Conservation (phyloP, 1,140 invertebrate species). For the Cydia pomonella region DNA sequence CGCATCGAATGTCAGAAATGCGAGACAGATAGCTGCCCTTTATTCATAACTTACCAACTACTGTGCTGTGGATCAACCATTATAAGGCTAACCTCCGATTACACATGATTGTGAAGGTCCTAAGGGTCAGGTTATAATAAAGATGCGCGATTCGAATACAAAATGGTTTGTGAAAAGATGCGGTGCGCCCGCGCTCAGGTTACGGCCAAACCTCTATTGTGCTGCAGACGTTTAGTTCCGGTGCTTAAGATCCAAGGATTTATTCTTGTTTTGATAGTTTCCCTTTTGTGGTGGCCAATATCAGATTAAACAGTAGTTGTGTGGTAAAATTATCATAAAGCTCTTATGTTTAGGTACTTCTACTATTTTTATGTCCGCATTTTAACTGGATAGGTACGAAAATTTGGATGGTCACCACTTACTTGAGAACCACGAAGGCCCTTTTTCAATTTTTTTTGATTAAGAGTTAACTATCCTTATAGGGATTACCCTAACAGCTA, state of each 20-base stretch:
- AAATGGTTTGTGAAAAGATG: constrained; percentile 36
- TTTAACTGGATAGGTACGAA: too few relatives aligned
- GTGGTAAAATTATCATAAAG: constrained; percentile 1
- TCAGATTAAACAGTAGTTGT: constrained; percentile 8
- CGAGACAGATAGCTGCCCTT: constrained; percentile 7
- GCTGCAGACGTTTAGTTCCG: constrained; percentile 64
- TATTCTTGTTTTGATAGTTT: constrained; percentile 32
- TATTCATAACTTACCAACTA: background rate
- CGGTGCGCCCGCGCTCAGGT: constrained; percentile 53
- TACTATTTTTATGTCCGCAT: too few relatives aligned
- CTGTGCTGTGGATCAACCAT: background rate
- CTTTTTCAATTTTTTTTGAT: too few relatives aligned
- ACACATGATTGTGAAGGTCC: background rate
- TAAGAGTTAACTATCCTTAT: too few relatives aligned
- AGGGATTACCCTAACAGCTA: too few relatives aligned
- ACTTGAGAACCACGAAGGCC: too few relatives aligned
- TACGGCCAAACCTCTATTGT: constrained; percentile 70
- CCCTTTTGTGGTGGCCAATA: constrained; percentile 9
- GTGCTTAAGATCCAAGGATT: constrained; percentile 39
- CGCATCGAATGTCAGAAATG: constrained; percentile 23
- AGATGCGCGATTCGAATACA: background rate
- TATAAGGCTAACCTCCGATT: background rate
- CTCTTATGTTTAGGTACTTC: background rate
- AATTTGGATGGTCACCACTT: too few relatives aligned
- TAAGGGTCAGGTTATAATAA: background rate